A percentile compares a stretch with the other conserved stretches of the same genome.
These are phyloP conservation scores for Crocidura indochinensis DNA, from an alignment of 2,797 vertebrate genomes.

Conservation along the genomic window DNA sequence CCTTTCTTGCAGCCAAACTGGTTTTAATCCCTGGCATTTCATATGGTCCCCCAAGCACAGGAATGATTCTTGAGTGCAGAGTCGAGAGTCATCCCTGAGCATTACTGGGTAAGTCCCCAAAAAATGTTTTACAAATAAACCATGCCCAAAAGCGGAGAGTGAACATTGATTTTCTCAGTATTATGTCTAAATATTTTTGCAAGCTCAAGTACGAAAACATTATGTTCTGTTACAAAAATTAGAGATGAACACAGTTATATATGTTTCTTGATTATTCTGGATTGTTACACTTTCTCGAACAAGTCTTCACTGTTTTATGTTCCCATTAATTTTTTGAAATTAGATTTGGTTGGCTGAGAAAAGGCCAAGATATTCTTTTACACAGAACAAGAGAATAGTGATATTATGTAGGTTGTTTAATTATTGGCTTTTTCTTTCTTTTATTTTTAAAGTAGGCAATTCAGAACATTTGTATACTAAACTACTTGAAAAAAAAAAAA, in stretches of 20 bases:
- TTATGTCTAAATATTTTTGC: background rate
- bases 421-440: background rate
- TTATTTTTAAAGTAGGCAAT: background rate
- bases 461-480: background rate
- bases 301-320: background rate
- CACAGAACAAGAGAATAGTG: constrained; percentile 9
- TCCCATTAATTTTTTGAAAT: constrained; percentile 54
- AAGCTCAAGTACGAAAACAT: background rate
- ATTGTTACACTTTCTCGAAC: background rate
- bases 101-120: background rate
- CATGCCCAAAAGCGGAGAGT: background rate
- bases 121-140: background rate
- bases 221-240: background rate
- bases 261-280: background rate
- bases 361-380: background rate
- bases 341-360: background rate
- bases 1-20: too few relatives aligned
- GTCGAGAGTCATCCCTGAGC: too few relatives aligned
- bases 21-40: too few relatives aligned
- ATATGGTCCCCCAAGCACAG: too few relatives aligned
- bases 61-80: too few relatives aligned
- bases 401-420: background rate
- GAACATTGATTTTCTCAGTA: background rate
- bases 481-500: constrained; percentile 61
- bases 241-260: background rate